Evolutionary conservation across 2,888 invertebrate species (phyloP).

Genomic region (Pheosia gnoma): DNA sequence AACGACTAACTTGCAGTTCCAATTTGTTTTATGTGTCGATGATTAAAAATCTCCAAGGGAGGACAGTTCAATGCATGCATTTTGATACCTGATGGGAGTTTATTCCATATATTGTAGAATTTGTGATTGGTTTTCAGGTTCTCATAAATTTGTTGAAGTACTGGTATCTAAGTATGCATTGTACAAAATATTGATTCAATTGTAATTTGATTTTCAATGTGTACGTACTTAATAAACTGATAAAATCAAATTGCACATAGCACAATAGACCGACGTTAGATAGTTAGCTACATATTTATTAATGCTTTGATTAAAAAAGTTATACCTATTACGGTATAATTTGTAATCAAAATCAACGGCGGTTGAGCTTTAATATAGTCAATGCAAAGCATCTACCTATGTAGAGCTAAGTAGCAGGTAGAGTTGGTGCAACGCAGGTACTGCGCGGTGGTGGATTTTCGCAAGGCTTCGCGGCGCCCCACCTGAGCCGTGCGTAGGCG

Average conservation of each 20-base stretch:
- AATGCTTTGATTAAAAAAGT: too few species aligned
- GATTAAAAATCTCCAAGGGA: not conserved
- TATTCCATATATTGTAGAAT: not conserved
- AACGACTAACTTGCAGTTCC: not conserved
- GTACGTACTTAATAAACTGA: too few species aligned
- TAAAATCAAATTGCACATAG: not conserved
- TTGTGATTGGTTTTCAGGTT: not conserved
- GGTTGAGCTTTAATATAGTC: not conserved
- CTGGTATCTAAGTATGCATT: not conserved
- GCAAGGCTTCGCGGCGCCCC: conserved; percentile 79
- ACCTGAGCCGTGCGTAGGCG: conserved; percentile 67
- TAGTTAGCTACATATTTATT: not conserved
- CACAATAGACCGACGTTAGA: not conserved
- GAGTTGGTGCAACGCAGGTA: conserved; percentile 42
- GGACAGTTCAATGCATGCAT: not conserved
- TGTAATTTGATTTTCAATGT: too few species aligned
- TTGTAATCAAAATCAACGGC: not conserved
- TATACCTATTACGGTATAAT: not conserved
- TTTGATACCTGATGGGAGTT: not conserved
- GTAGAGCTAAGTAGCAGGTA: conserved; percentile 17
- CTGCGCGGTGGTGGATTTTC: conserved; percentile 62
- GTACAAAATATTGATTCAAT: not conserved
- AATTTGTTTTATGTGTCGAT: not conserved
- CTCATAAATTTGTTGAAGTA: not conserved
- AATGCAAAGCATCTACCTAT: conserved; percentile 3